Evolutionary conservation across 2,797 vertebrate species (phyloP), one percentile per base, ranked within the genome.

Genomic region (Cossypha caffra): DNA sequence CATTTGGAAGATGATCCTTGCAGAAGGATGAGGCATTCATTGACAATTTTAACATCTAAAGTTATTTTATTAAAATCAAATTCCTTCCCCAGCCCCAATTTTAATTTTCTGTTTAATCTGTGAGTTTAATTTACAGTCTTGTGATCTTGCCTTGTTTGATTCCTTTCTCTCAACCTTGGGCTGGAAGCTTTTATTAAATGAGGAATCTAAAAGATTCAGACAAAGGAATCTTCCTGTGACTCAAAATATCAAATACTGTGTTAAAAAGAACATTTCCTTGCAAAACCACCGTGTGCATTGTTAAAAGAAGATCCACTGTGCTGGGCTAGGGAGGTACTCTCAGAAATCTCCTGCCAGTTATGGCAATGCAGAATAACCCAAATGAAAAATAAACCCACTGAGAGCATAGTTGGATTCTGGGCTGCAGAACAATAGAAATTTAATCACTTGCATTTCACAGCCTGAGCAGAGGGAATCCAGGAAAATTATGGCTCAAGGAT

Each of bases 11-110:
- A 33, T n/a, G 23, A 1, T 69, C 13, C 52, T 62, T 81, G 23
- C 7, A 50, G 28, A 47, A 47, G 7, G 28, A 13, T 1, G 17
- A 52, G 29, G 17, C 74, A 40, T 66, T 61, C 51, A 45, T 11
- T 16, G 18, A 23, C 21, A 25, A 35, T 68, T 71, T 71, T 45
- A 23, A 33, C 12, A 50, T 11, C 16, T 40, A 7, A 48, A 48
- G 0, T n/a, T 31, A 11, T 79, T 52, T 74, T 58, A 50, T 54
- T 74, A 20, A 71, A 61, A 57, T 33, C 1, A 69, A 40, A 38
- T 8, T 15, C 12, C 21, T 38, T 23, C 20, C 16, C 7, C 33
- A 9, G 3, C 2, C 6, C 5, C 3, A 8, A 5, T 8, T 48
- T 64, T 31, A 15, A 9, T 88, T 45, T 52, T 72, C 16, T 68